Base-by-base conservation (phyloP, 1,140 invertebrate genomes). In the Monomorium pharaonis region DNA sequence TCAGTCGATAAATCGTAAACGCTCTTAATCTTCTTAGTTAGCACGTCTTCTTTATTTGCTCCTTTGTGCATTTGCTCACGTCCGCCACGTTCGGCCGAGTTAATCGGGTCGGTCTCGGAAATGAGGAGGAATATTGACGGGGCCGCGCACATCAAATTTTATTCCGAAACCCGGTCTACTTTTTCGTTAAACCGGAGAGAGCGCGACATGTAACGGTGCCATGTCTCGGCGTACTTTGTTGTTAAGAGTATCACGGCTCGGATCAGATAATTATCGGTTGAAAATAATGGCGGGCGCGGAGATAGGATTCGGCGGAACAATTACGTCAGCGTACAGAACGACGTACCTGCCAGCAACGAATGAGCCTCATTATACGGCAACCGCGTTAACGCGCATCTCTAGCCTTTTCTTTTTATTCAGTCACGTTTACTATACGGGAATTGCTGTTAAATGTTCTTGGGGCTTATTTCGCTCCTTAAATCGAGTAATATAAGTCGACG, bases 21-120 rank as follows among this genome's bases (percentile, higher is more conserved):
- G n/a, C 72, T 87, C 77, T 67, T 70, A 85, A 88, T 54, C 60
- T 87, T 72, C 63, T 85, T 85, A 72, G 27, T 58, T 87, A 67
- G n/a, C 51, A 7, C 65, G 58, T 49, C 21, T 24, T 33, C 16
- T 78, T 65, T 51, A 63, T 56, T 85, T 54, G 33, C 21, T 85
- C 60, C 18, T 83, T 83, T 83, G 47, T 47, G 42, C 80, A 83
- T 62, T 47, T 70, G n/a, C 56, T 58, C 63, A 58, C 24, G 56
- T 58, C 54, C 16, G 42, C 30, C n/a, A 81, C 54, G 70, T 49
- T 84, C 56, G n/a, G 14, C 27, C 74, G 70, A 77, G 24, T 85
- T 88, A 88, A 88, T 88, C 65, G 74, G 77, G 83, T 72, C 21
- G 65, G 47, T 63, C 56, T 56, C 56, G 72, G 24, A 72, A 69